Conservation (phyloP, 2,113 vertebrate genomes). For the Clarias batrachus region DNA sequence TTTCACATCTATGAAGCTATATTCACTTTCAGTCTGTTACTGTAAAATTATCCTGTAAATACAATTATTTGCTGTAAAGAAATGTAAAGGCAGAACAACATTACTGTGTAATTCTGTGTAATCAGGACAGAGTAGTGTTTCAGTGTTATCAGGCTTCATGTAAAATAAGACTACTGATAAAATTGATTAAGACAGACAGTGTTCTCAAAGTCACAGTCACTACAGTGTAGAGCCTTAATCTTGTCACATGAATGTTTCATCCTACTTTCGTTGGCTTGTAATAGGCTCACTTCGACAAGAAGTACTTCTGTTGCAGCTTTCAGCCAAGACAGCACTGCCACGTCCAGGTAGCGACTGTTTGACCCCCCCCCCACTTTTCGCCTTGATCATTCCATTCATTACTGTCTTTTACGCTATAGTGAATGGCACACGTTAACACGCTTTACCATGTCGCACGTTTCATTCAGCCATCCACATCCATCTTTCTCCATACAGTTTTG, state of each 20-base stretch:
- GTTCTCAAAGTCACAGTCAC: background rate
- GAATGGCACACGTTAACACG: background rate
- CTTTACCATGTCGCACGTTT: background rate
- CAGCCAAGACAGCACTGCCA: slow-evolving; percentile 63
- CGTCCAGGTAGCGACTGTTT: slow-evolving; percentile 68
- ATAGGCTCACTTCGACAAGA: slow-evolving; percentile 78
- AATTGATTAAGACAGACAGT: background rate
- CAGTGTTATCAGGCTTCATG: background rate
- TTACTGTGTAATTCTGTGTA: background rate
- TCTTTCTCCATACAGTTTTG: background rate
- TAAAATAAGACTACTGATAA: background rate
- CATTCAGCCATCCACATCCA: background rate
- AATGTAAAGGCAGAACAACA: background rate
- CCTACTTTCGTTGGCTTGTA: slow-evolving; percentile 45
- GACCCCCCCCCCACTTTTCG: slow-evolving; percentile 37
- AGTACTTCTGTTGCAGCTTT: slow-evolving; percentile 77
- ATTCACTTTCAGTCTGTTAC: background rate
- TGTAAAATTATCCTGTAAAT: background rate
- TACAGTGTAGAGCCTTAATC: background rate
- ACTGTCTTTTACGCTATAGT: background rate
- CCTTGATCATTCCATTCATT: slow-evolving; percentile 20
- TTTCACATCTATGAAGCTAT: background rate
- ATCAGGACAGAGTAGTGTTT: background rate
- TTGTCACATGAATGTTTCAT: slow-evolving; percentile 2
- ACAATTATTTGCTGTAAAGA: background rate